A percentile compares a stretch with the other conserved stretches of the same genome.
Conservation (phyloP, 2,113 vertebrate species). For the Paraplagusia blochii region DNA sequence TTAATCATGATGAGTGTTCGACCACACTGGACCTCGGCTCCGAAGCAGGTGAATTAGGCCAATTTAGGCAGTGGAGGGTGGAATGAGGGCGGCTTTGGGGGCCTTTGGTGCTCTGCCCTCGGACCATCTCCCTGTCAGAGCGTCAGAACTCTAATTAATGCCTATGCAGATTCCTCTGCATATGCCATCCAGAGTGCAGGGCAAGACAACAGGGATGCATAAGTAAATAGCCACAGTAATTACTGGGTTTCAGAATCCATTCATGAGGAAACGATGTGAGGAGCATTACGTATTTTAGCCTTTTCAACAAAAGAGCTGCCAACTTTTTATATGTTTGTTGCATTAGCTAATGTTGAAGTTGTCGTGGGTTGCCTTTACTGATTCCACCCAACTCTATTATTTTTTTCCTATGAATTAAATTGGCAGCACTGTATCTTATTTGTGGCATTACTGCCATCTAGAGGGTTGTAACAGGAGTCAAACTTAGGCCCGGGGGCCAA, state of each 20-base stretch:
- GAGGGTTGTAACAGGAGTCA: too few species aligned
- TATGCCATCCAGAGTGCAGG: slow-evolving; percentile 45
- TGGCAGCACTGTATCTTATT: too few species aligned
- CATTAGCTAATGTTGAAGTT: neutral
- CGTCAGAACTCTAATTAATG: slow-evolving; percentile 66
- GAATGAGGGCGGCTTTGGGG: slow-evolving; percentile 31
- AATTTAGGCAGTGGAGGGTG: slow-evolving; percentile 48
- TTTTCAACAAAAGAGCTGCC: neutral
- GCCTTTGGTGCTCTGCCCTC: slow-evolving; percentile 36
- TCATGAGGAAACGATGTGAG: slow-evolving; percentile 33
- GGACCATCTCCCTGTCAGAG: slow-evolving; percentile 41
- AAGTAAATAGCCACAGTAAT: slow-evolving; percentile 59
- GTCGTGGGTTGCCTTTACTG: too few species aligned
- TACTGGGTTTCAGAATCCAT: slow-evolving; percentile 49
- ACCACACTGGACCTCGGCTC: slow-evolving; percentile 1
- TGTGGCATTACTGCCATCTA: too few species aligned
- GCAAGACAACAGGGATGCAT: slow-evolving; percentile 61
- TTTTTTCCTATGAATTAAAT: too few species aligned
- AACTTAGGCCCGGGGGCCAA: too few species aligned
- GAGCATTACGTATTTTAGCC: slow-evolving; percentile 1
- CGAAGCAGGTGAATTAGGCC: slow-evolving; percentile 29
- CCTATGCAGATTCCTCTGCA: slow-evolving; percentile 62
- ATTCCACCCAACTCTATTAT: too few species aligned
- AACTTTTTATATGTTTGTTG: slow-evolving; percentile 10
- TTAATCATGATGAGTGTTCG: neutral